A percentile compares a stretch with the other conserved stretches of the same genome.
Conservation (phyloP, 2,797 vertebrate species). For the Chelon labrosus region DNA sequence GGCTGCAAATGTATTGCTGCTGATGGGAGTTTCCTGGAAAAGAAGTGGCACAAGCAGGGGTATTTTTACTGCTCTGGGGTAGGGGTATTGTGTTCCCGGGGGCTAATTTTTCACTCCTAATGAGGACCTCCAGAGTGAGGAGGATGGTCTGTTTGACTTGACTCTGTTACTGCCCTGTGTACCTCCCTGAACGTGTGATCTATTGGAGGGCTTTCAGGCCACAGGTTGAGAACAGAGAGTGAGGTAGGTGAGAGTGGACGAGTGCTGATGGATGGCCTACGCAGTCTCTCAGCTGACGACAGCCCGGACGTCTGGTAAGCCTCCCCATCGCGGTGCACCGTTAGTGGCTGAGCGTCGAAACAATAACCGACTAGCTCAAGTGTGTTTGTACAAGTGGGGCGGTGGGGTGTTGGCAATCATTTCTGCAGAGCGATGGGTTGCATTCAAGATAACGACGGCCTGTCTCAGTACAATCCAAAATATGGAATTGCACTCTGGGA, state of each 20-base stretch:
- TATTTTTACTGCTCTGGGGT: conserved; percentile 45
- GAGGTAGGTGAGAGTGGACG: conserved; percentile 56
- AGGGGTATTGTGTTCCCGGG: conserved; percentile 30
- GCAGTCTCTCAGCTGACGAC: conserved; percentile 52
- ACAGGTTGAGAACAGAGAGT: conserved; percentile 32
- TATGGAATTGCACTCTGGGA: neutral
- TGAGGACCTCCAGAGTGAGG: conserved; percentile 67
- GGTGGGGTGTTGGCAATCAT: neutral
- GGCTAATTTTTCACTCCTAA: conserved; percentile 72
- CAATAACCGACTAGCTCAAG: conserved; percentile 11
- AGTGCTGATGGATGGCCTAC: conserved; percentile 47
- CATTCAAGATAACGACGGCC: neutral
- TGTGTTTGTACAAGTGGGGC: neutral
- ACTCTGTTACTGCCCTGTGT: conserved; percentile 32
- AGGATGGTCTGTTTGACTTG: conserved; percentile 47
- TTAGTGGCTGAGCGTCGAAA: conserved; percentile 17
- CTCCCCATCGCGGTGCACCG: neutral
- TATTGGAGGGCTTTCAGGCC: conserved; percentile 37
- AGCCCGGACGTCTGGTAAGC: conserved; percentile 58
- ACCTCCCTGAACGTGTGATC: conserved; percentile 41
- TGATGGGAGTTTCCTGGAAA: conserved; percentile 50
- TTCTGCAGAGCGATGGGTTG: conserved; percentile 4
- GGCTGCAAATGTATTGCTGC: conserved; percentile 45
- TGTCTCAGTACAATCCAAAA: conserved; percentile 1
- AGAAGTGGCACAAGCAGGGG: conserved; percentile 43